Evolutionary conservation across 2,888 invertebrate genomes (phyloP).

Genomic region (Scaptomyza flava): DNA sequence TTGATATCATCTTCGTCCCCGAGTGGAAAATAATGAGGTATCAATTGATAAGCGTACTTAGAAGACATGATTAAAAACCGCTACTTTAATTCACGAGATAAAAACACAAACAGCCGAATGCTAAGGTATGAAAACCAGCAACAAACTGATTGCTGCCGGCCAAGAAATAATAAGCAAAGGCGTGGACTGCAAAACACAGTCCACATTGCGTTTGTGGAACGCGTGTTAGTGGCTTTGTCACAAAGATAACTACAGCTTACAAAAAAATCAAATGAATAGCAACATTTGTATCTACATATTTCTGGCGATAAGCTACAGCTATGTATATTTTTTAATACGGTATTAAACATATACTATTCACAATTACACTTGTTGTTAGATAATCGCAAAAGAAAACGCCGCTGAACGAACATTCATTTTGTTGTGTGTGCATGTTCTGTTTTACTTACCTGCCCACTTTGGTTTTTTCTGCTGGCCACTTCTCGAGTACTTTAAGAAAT

Average conservation of each 20-base stretch:
- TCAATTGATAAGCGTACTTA: conserved; percentile 72
- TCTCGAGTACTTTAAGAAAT: conserved; percentile 90
- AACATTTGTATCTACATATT: neutral
- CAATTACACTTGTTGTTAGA: conserved; percentile 48
- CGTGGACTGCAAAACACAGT: conserved; percentile 5
- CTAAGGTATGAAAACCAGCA: conserved; percentile 1
- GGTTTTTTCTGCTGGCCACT: conserved; percentile 91
- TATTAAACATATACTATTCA: conserved; percentile 5
- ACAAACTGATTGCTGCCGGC: conserved; percentile 5
- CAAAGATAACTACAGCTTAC: neutral
- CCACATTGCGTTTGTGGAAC: conserved; percentile 21
- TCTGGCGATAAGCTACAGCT: neutral
- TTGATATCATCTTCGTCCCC: conserved; percentile 12
- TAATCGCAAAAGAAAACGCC: conserved; percentile 46
- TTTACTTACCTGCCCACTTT: conserved; percentile 89
- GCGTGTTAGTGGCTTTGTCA: neutral
- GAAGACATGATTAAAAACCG: conserved; percentile 53
- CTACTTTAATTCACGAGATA: neutral
- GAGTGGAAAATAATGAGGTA: conserved; percentile 51
- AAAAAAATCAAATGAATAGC: neutral
- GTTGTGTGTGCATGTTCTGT: neutral
- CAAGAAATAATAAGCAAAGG: neutral
- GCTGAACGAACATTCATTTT: conserved; percentile 51
- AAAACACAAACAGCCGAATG: conserved; percentile 3
- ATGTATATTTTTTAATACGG: neutral